These are phyloP conservation scores for Drosophila ustulata DNA, from an alignment of 2,888 invertebrate genomes.

Conservation along the genomic window DNA sequence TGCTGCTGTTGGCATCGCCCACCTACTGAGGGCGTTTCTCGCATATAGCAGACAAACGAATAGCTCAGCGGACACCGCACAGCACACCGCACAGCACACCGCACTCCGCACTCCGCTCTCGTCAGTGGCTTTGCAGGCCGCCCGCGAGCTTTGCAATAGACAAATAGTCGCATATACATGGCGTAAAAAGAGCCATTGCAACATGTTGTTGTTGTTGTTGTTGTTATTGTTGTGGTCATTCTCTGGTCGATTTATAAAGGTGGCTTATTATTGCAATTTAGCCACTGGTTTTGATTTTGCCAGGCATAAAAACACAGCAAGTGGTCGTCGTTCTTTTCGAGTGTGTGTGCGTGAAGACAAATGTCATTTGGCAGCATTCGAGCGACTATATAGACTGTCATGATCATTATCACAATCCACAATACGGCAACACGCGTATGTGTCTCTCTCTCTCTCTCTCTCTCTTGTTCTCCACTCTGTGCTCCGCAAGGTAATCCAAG, in stretches of 20 bases:
- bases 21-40: constrained; percentile 81
- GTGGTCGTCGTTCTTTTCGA: constrained; percentile 53
- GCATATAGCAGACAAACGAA: constrained; percentile 35
- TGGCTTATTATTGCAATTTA: constrained; percentile 84
- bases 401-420: constrained; percentile 83
- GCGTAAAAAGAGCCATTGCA: constrained; percentile 39
- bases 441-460: constrained; percentile 9
- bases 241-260: constrained; percentile 80
- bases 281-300: constrained; percentile 84
- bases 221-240: constrained; percentile 42
- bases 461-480: constrained; percentile 31
- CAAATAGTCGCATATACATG: constrained; percentile 60
- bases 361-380: constrained; percentile 83
- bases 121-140: constrained; percentile 1
- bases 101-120: constrained; percentile 11
- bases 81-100: constrained; percentile 1
- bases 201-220: constrained; percentile 18
- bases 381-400: constrained; percentile 84
- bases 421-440: constrained; percentile 60
- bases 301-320: constrained; percentile 71
- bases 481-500: constrained; percentile 54
- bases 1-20: constrained; percentile 68
- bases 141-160: constrained; percentile 60
- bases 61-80: constrained; percentile 8
- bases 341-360: constrained; percentile 67